Conservation (phyloP, 2,113 vertebrate species). For the Phocoena sinus region DNA sequence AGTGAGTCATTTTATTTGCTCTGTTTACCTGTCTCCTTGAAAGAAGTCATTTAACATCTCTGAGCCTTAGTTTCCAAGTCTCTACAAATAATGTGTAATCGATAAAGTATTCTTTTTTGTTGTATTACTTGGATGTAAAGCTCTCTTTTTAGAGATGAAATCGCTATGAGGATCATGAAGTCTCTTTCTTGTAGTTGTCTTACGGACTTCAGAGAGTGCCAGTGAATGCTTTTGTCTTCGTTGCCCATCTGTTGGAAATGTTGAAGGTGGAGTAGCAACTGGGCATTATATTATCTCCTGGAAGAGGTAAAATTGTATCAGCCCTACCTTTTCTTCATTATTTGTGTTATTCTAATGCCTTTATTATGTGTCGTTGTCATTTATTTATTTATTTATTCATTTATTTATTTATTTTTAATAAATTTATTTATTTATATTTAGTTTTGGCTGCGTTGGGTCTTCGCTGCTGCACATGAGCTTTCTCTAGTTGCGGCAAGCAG, state of each 20-base stretch:
- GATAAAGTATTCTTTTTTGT: neutral
- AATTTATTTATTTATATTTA: no score
- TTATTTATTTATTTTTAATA: no score
- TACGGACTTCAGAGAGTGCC: constrained; percentile 94
- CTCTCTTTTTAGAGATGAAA: neutral
- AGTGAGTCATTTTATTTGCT: neutral
- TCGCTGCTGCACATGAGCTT: no score
- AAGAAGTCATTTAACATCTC: neutral
- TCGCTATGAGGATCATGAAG: neutral
- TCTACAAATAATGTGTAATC: neutral
- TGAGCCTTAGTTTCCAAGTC: neutral
- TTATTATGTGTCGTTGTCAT: neutral
- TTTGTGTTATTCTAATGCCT: neutral
- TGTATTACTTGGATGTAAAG: neutral
- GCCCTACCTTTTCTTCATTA: rapidly evolving
- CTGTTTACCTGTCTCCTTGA: neutral
- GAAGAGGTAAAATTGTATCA: constrained; percentile 85
- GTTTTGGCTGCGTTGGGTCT: no score
- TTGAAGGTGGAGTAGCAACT: constrained; percentile 87
- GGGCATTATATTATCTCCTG: constrained; percentile 93
- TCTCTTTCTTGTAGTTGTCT: constrained; percentile 84
- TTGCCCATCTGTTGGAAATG: constrained; percentile 84
- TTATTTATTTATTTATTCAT: neutral
- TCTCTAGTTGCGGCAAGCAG: rapidly evolving
- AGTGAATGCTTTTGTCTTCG: constrained; percentile 95